Evolutionary conservation across 2,113 vertebrate species (phyloP).

Genomic region (Lanius ludovicianus): DNA sequence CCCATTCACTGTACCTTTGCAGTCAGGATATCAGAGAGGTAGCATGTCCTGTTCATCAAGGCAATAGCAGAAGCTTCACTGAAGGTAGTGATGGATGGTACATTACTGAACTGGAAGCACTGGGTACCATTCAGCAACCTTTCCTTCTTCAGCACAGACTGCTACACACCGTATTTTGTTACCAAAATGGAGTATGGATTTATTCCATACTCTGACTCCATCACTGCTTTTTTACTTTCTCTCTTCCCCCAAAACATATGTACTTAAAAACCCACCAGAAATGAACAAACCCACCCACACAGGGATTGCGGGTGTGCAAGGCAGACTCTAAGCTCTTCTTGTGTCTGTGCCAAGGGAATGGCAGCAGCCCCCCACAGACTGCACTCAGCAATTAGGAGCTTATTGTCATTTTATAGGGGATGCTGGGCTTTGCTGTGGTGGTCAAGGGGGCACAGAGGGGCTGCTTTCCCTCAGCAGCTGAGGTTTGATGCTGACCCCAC

Average conservation of each 20-base stretch:
- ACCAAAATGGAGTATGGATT: background rate
- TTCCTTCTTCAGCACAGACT: background rate
- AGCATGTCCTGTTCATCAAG: background rate
- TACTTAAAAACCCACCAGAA: slow-evolving; percentile 23
- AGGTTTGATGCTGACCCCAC: background rate
- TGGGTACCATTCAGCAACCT: background rate
- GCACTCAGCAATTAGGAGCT: background rate
- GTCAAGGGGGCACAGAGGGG: background rate
- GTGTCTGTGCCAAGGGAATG: background rate
- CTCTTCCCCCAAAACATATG: slow-evolving; percentile 48
- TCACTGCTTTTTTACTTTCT: slow-evolving; percentile 1
- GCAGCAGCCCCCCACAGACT: background rate
- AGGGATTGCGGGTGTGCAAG: background rate
- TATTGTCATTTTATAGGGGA: background rate
- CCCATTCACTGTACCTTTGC: background rate
- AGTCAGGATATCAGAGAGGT: background rate
- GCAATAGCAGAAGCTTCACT: background rate
- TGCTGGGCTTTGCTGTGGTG: background rate
- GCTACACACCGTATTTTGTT: background rate
- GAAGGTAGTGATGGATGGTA: background rate
- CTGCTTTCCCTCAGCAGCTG: background rate
- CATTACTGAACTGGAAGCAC: background rate
- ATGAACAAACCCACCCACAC: slow-evolving; percentile 25
- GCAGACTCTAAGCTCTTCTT: background rate
- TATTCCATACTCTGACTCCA: slow-evolving; percentile 14